These are phyloP conservation scores for Drosophila merina DNA, from an alignment of 2,888 invertebrate genomes.

Conservation along the genomic window DNA sequence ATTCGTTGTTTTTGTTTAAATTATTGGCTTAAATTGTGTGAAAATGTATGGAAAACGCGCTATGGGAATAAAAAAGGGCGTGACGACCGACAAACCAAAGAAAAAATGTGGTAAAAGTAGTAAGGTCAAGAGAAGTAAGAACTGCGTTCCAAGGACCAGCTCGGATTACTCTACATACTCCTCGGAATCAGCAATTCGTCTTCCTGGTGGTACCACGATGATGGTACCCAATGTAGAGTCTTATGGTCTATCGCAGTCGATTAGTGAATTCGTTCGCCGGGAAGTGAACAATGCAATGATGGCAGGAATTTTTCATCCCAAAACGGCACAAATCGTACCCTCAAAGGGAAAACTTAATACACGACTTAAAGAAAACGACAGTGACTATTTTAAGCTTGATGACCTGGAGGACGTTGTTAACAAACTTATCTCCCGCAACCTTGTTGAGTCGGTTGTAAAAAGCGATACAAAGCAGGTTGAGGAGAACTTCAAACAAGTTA, in stretches of 20 bases:
- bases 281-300: slow-evolving; percentile 8
- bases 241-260: slow-evolving; percentile 9
- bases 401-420: slow-evolving; percentile 9
- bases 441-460: not conserved
- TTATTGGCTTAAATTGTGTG: not conserved
- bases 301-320: not conserved
- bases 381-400: slow-evolving; percentile 7
- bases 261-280: slow-evolving; percentile 10
- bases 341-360: not conserved
- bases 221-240: not conserved
- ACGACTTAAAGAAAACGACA: not conserved
- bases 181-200: not conserved
- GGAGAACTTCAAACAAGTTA: not conserved
- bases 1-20: not conserved
- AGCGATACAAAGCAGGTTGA: not conserved
- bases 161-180: not conserved
- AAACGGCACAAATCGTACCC: not conserved
- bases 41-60: not conserved
- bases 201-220: not conserved
- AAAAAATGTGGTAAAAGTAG: not conserved
- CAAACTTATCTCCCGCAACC: slow-evolving; percentile 1
- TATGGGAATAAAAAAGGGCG: not conserved
- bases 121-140: not conserved
- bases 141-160: not conserved
- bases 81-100: not conserved